Evolutionary conservation across 2,797 vertebrate genomes (phyloP), one percentile per base, ranked within the genome.

Genomic region (Orestias chungarensis): DNA sequence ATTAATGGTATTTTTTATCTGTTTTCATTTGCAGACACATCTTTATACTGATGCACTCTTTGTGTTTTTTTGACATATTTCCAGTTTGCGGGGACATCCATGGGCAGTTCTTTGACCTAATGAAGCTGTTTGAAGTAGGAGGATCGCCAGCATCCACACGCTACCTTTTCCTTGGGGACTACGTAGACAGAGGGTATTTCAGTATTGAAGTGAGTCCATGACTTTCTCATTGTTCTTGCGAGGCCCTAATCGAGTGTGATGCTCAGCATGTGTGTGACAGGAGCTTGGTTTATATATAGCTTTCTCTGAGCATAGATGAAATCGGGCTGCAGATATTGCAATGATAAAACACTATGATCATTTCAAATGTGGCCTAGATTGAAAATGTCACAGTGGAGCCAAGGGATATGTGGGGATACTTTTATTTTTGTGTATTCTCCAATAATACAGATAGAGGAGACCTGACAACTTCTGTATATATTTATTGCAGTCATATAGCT

Each of bases 161-260:
- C 87, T 99, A 99, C 94, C 97, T 99, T 91, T 99, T 99, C 94
- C 93, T 99, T 84, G 98, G 98, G 75, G 98, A 99, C 94, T 99
- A 99, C 27, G 98, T 99, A 83, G 98, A 99, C 96, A 96, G 97
- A 97, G 98, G 98, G 86, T 99, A 99, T 95, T 99, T 99, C 95
- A 99, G 98, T 95, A 99, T 99, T 91, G 98, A 99, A 95, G 97
- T 99, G 95, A 96, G 96, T 96, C 59, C n/a, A 17, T 38, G 17
- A 55, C 25, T 70, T 80, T 54, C 38, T 71, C 66, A 64, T 70
- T 47, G 74, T 80, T 70, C 76, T 79, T 85, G 69, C 44, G 9
- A 55, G 82, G 59, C 64, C 50, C 70, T 78, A 83, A 88, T 87
- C 77, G 73, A 86, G 73, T 71, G 66, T 71, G 81, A 88, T 84